Conservation (phyloP, 2,888 invertebrate species). For the Vanessa cardui region DNA sequence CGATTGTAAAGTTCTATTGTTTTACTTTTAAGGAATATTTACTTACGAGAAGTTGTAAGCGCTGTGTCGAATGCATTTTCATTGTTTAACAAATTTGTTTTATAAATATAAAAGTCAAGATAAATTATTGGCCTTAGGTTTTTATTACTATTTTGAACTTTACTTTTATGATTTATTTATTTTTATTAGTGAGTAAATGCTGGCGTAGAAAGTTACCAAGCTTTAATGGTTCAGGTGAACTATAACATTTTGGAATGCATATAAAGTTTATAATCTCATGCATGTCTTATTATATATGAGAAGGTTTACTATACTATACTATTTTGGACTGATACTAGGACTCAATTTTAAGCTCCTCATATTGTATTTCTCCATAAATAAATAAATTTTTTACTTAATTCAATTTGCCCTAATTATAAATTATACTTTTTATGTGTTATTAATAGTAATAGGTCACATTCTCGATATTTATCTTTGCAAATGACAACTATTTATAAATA, state of each 20-base stretch:
- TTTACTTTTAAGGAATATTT: too few relatives aligned
- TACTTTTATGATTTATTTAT: slow-evolving; percentile 4
- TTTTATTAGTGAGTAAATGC: background rate
- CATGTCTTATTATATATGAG: background rate
- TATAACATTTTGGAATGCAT: background rate
- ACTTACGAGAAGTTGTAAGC: too few relatives aligned
- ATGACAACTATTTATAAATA: too few relatives aligned
- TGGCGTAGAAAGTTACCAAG: background rate
- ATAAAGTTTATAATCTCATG: background rate
- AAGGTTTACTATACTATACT: background rate
- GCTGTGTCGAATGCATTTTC: too few relatives aligned
- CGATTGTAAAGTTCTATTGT: too few relatives aligned
- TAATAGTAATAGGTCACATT: background rate
- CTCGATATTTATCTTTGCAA: background rate
- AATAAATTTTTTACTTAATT: too few relatives aligned
- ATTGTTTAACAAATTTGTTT: too few relatives aligned
- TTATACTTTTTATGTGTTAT: too few relatives aligned
- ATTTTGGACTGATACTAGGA: background rate
- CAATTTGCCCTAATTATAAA: too few relatives aligned
- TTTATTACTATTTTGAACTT: background rate
- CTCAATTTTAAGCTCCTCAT: background rate
- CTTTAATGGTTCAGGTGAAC: slow-evolving; percentile 12
- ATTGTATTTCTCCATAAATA: too few relatives aligned
- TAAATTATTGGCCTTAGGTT: too few relatives aligned
- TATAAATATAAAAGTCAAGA: too few relatives aligned